A percentile compares a stretch with the other conserved stretches of the same genome.
These are phyloP conservation scores for Vulpes vulpes DNA, from an alignment of 2,113 vertebrate species.

Conservation along the genomic window DNA sequence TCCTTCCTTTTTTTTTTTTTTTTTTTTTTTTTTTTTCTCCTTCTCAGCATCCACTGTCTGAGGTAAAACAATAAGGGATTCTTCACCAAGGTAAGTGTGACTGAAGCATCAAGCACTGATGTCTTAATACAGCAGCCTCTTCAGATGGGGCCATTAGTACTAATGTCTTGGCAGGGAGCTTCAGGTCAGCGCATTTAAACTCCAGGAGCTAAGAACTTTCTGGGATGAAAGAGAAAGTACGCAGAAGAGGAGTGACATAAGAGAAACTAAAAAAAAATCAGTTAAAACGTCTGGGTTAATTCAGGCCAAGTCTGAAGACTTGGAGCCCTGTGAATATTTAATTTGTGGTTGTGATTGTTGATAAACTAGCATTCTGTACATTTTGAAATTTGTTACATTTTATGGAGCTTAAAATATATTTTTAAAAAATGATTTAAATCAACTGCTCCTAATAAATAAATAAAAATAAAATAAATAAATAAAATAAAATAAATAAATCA, in stretches of 20 bases:
- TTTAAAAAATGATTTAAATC: neutral
- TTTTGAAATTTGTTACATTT: slow-evolving; percentile 5
- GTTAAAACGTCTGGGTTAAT: slow-evolving; percentile 41
- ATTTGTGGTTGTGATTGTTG: neutral
- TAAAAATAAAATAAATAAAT: no score
- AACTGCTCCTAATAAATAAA: neutral
- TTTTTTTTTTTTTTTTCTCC: neutral
- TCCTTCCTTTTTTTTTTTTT: neutral
- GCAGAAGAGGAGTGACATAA: neutral
- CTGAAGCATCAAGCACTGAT: neutral
- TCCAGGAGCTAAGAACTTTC: slow-evolving; percentile 52
- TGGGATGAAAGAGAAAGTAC: neutral
- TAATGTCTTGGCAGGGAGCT: slow-evolving; percentile 67
- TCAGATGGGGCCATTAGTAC: slow-evolving; percentile 52
- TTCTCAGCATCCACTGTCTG: slow-evolving; percentile 17
- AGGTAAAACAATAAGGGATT: neutral
- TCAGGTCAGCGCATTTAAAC: slow-evolving; percentile 59
- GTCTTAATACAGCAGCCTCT: slow-evolving; percentile 30
- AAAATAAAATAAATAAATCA: no score
- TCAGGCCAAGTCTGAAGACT: slow-evolving; percentile 28
- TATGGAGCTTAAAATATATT: neutral
- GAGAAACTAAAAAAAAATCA: neutral
- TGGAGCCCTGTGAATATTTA: neutral
- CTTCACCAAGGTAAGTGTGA: neutral
- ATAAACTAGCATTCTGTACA: neutral